Evolutionary conservation across 2,797 vertebrate genomes (phyloP), one percentile per base, ranked within the genome.

Genomic region (Hippoglossus hippoglossus): DNA sequence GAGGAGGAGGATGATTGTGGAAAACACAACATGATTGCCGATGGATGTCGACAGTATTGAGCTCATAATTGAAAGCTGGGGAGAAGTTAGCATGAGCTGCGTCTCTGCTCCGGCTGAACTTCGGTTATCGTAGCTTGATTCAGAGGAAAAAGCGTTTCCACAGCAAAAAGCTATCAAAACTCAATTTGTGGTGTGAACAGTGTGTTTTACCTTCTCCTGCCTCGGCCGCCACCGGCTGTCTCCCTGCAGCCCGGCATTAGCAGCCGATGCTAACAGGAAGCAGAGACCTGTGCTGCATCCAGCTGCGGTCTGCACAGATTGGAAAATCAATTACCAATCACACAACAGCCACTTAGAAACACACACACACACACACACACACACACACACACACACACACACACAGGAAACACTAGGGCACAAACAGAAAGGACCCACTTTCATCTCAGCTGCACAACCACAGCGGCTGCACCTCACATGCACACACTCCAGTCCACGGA

Each of bases 321-420:
- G 85, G 81, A 87, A 89, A 89, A 87, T 89, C 89, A 87, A 87
- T 88, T 78, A 87, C 71, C 84, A 88, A 87, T 86, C 81, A 73
- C 73, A 85, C 56, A 59, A 57, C 36, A 31, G 74, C 41, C 66
- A 72, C 81, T 55, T 58, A 58, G 57, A 73, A 73, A 73, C 58
- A 72, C 25, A 66, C 65, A 71, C 79, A 58, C 2, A 44, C 49
- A 57, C 50, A 58, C 65, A 71, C 79, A 58, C 2, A 44, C 49
- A 57, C 50, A 58, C 60, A 52, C 39, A 76, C 46, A 49, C 65
- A 71, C 79, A 58, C 2, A 44, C 49, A 57, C 50, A 58, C 60
- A 52, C 39, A 76, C 46, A 49, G 10, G 31, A 47, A 18, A 47
- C 44, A 47, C 18, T 4, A 3, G 41, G 2, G 41, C 44, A 47